Percentiles rank a stretch among this genome's conserved stretches.
These are phyloP conservation scores for Turdus rufiventris DNA, from an alignment of 2,113 vertebrate genomes.

Conservation along the genomic window DNA sequence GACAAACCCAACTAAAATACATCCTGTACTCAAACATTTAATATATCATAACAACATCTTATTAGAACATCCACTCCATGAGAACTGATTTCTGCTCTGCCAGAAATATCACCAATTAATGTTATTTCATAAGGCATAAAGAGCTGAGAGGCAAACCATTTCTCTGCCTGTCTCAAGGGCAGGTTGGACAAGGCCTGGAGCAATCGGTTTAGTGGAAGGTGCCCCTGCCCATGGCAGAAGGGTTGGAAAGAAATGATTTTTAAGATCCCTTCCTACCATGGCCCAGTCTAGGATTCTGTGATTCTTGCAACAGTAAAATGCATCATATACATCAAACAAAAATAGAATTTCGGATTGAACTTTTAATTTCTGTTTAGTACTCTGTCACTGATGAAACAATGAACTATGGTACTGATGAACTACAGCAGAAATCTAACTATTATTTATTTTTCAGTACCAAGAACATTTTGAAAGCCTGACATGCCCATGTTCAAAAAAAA, in stretches of 20 bases:
- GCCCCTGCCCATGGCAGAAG: neutral
- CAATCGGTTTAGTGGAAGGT: neutral
- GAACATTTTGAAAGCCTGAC: rapidly evolving
- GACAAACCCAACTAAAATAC: neutral
- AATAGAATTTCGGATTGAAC: neutral
- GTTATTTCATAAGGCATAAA: neutral
- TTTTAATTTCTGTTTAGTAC: neutral
- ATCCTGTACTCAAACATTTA: neutral
- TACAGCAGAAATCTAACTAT: neutral
- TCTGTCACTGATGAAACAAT: rapidly evolving
- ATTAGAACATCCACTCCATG: neutral
- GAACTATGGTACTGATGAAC: neutral
- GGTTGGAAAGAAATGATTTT: neutral
- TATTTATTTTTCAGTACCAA: neutral
- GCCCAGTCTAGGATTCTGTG: neutral
- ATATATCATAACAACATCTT: neutral
- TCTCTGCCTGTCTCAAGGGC: neutral
- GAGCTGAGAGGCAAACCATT: neutral
- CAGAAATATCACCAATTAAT: neutral
- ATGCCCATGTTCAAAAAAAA: neutral
- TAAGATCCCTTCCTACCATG: neutral
- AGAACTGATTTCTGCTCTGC: neutral
- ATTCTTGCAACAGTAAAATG: neutral
- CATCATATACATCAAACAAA: neutral
- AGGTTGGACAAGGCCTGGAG: neutral